Conservation (phyloP, 1,140 invertebrate genomes). For the Maniola jurtina region DNA sequence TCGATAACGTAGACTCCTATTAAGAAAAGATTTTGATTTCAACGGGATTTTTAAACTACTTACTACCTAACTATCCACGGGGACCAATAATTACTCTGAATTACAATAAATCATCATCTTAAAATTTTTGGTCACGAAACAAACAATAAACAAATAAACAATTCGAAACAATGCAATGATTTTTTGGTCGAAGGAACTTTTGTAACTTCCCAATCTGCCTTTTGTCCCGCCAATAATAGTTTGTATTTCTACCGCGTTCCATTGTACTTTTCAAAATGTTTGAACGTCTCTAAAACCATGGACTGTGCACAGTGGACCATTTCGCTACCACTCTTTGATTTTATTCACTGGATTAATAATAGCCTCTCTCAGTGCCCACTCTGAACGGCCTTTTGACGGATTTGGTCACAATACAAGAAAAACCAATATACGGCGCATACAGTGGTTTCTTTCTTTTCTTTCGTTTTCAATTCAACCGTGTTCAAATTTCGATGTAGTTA, state of each 20-base stretch:
- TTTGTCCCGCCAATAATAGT: background rate
- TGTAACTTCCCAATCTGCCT: background rate
- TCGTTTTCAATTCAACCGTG: background rate
- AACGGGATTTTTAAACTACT: too few species aligned
- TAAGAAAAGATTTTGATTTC: too few species aligned
- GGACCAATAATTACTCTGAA: too few species aligned
- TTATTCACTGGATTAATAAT: slow-evolving; percentile 12
- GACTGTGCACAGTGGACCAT: background rate
- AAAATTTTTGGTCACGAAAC: background rate
- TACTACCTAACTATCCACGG: too few species aligned
- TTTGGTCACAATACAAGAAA: slow-evolving; percentile 15
- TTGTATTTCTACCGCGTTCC: background rate
- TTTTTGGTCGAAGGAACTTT: background rate
- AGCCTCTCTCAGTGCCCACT: background rate
- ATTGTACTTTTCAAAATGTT: slow-evolving; percentile 9
- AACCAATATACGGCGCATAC: slow-evolving; percentile 11
- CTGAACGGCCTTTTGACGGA: slow-evolving; percentile 8
- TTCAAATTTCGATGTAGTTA: slow-evolving; percentile 6
- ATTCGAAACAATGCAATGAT: background rate
- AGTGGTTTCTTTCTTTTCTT: slow-evolving; percentile 6
- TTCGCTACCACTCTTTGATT: slow-evolving; percentile 5
- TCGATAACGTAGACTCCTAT: too few species aligned
- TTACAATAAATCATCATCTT: too few species aligned
- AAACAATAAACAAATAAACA: background rate
- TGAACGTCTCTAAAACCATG: background rate